Evolutionary conservation across 2,797 vertebrate genomes (phyloP), one percentile per base, ranked within the genome.

Genomic region (Gymnothorax javanicus): DNA sequence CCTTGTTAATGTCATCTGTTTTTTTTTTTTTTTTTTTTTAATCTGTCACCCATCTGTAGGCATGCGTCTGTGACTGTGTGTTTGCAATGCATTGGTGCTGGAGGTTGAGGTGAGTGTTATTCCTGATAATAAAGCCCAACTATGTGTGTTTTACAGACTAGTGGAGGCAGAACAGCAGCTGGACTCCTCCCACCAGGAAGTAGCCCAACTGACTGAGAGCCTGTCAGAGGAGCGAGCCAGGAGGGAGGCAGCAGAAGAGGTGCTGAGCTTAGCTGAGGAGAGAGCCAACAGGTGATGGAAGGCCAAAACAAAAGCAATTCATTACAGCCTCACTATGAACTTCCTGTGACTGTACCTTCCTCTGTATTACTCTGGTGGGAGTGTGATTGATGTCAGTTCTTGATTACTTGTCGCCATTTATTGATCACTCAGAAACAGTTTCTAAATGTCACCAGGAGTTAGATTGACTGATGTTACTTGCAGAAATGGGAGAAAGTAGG

Each of bases 211-310:
- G 85, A 93, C 91, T 43, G 94, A 95, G 88, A 92, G 89, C 13
- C 92, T 98, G 64, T 89, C 94, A 0, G 96, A 97, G 50, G 97
- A 98, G 91, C 92, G 92, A 85, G 89, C 89, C 9, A 94, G 96
- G 90, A 95, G 97, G 88, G 95, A 97, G 89, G 92, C 93, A 0
- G 96, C 93, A 1, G 97, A 98, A 87, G 97, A 97, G 52, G 96
- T 96, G 59, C 94, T 98, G 87, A 93, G 90, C 1, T 92, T 96
- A 0, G 93, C 92, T 5, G 96, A 96, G 88, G 95, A 96, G 87
- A 90, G 79, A 88, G 91, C 75, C 1, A 96, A 94, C 90, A 96
- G 96, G 97, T 98, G 86, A 25, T 85, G 60, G 8, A 6, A 71
- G 83, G 57, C n/a, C 82, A 43, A 15, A 62, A 57, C 17, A 20